phyloP scores from a whole-genome alignment of 2,113 vertebrate genomes.

The Heterotilapia buettikoferi region DNA sequence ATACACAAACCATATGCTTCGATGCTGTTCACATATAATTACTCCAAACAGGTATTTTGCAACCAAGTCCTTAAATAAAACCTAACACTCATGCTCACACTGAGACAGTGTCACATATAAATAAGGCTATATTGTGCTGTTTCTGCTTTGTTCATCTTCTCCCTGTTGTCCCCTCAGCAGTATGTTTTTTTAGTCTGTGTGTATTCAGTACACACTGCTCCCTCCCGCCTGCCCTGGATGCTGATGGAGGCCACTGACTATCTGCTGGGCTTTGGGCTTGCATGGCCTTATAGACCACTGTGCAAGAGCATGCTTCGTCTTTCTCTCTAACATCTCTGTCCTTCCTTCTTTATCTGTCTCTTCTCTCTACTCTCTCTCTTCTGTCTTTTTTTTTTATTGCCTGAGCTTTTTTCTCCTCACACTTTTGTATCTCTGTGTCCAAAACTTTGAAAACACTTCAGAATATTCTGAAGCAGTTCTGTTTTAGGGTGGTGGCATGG shows the following conservation, averaged over 20 bases:
- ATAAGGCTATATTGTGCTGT: constrained; percentile 33
- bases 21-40: constrained; percentile 4
- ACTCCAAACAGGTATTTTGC: neutral
- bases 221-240: constrained; percentile 40
- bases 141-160: constrained; percentile 51
- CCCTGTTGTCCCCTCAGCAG: constrained; percentile 45
- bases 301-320: constrained; percentile 56
- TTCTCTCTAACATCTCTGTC: constrained; percentile 20
- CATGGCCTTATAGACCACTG: constrained; percentile 63
- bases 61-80: neutral
- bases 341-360: neutral
- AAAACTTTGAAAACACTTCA: constrained; percentile 81
- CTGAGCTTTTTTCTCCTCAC: constrained; percentile 84
- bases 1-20: neutral
- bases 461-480: constrained; percentile 99
- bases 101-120: neutral
- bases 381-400: constrained; percentile 66
- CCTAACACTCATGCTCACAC: neutral
- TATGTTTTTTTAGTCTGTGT: constrained; percentile 51
- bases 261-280: constrained; percentile 63
- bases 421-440: constrained; percentile 66
- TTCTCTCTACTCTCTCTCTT: neutral
- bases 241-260: constrained; percentile 49
- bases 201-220: constrained; percentile 21
- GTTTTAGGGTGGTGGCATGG: constrained; percentile 99